Evolutionary conservation across 2,888 invertebrate genomes (phyloP), one percentile per base, ranked within the genome.

Genomic region (Euclidia mi): DNA sequence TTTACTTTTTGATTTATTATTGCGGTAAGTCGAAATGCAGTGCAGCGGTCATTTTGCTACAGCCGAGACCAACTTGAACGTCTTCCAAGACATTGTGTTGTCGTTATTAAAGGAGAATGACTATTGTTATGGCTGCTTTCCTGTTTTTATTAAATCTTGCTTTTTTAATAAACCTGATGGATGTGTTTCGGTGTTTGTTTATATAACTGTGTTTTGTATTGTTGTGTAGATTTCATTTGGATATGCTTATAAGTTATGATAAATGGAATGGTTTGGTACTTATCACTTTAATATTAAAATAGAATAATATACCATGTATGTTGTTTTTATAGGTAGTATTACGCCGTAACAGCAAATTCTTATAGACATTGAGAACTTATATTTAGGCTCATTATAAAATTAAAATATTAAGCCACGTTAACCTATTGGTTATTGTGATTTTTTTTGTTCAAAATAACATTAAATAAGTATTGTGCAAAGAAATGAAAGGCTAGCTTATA

Each of bases 91-190:
- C 86, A 83, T 81, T 81, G 82, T 87, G 78, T 82, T 79, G 84
- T 84, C 87, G 85, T 90, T 91, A 90, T 90, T 87, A 90, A 87
- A 85, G 72, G 71, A 82, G 78, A 89, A 89, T 86, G 85, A 84
- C 82, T 76, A 88, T 87, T 87, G 87, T 89, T 89, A 87, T 81
- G 81, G 82, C 78, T 80, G 75, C 81, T 81, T 78, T 82, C 80
- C 78, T 77, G 71, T 81, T 84, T 76, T 82, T 85, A 89, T 86
- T 84, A 82, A 83, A 75, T 70, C 53, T 56, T 59, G 11, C 55
- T 38, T 37, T 55, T 64, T 63, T 55, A 63, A 40, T 63, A 41
- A 31, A 29, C 20, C 12, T 25, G 46, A 38, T 46, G 34, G 14
- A 38, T 44, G 18, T 15, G 11, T 47, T 20, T 14, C 18, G 15